Evolutionary conservation across 2,113 vertebrate genomes (phyloP), one percentile per base, ranked within the genome.

Genomic region (Prolemur simus): DNA sequence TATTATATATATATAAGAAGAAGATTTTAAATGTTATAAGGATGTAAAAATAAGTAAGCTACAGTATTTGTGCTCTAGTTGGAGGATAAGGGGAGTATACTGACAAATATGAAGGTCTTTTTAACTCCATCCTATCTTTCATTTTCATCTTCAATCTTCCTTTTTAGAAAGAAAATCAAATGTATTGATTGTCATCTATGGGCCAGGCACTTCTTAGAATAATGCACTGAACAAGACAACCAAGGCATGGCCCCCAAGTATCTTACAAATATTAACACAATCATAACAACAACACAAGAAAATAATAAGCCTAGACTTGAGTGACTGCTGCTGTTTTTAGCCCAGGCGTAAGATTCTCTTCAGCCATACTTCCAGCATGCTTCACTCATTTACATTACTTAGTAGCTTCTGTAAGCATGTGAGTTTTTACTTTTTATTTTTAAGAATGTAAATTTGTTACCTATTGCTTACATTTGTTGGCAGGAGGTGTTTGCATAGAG

Each of bases 31-130:
- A 81, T 83, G 45, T 68, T 97, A n/a, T 27, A 83, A 81, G 8
- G 29, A 52, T 47, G 76, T 91, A 95, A 97, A 96, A 88, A 88
- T 90, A 80, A 96, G 42, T 56, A 73, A 87, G 39, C 76, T 82
- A 77, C 5, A 95, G 27, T 56, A 7, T 80, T 80, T 80, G 21
- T 73, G 18, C n/a, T 20, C 32, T 63, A 68, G 12, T 56, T 78
- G 42, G 9, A 88, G 66, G 37, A 60, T 42, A 89, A 91, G 11
- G 37, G 18, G 21, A 77, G 6, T 39, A 47, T 17, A 71, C 3
- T 66, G 56, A 91, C 74, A 66, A 96, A 85, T 63, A 91, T n/a
- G 82, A 76, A 87, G 4, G 23, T 63, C 8, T 58, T 85, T 86
- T 69, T 74, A 0, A 64, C 3, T 96, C 4, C 27, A 56, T 18